These are phyloP conservation scores for rat (Rattus norvegicus) DNA, from an alignment of 2,113 vertebrate genomes.

Conservation along the genomic window GRCr8 NC_086019.1:133989001-133989500, in stretches of 20 bases:
- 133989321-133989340: slow-evolving; percentile 86
- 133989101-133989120: too few species aligned
- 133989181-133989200: background rate
- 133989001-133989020: background rate
- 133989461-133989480: slow-evolving; percentile 65
- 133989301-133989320: slow-evolving; percentile 88
- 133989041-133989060: background rate
- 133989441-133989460: slow-evolving; percentile 42
- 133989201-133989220: background rate
- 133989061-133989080: background rate
- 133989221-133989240: background rate
- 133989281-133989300: slow-evolving; percentile 85
- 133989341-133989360: slow-evolving; percentile 88
- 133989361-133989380: slow-evolving; percentile 86
- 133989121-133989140: too few species aligned
- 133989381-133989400: slow-evolving; percentile 85
- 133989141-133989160: background rate
- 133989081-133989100: background rate
- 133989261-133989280: slow-evolving; percentile 86
- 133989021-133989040: background rate
- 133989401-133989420: slow-evolving; percentile 88
- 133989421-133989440: slow-evolving; percentile 85
- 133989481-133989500: slow-evolving; percentile 61
- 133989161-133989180: background rate
- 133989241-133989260: slow-evolving; percentile 51